Percentiles rank a stretch among this genome's conserved stretches.
These are phyloP conservation scores for Chelonus insularis DNA, from an alignment of 1,140 invertebrate species.

Conservation along the genomic window DNA sequence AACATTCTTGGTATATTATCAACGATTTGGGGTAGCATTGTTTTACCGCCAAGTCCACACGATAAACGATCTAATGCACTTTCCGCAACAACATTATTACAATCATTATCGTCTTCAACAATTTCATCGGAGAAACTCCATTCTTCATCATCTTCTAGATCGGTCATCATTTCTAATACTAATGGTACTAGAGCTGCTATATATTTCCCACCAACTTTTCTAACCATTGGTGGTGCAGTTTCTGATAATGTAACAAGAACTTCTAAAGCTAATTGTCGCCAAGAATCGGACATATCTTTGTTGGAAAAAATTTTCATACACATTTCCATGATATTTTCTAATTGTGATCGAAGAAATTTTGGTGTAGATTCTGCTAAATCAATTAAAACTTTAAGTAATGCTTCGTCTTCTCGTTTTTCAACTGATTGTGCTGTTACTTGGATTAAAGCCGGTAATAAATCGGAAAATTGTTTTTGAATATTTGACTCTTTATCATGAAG, in stretches of 20 bases:
- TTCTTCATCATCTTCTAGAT: slow-evolving; percentile 89
- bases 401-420: slow-evolving; percentile 85
- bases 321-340: slow-evolving; percentile 86
- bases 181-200: slow-evolving; percentile 78
- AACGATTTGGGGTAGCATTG: slow-evolving; percentile 87
- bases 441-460: slow-evolving; percentile 75
- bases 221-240: slow-evolving; percentile 92
- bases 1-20: slow-evolving; percentile 86
- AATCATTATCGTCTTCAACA: slow-evolving; percentile 75
- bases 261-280: slow-evolving; percentile 90
- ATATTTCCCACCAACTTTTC: slow-evolving; percentile 84
- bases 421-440: slow-evolving; percentile 79
- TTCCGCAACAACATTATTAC: slow-evolving; percentile 93
- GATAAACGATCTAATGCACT: slow-evolving; percentile 94
- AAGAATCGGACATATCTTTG: slow-evolving; percentile 76
- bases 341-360: slow-evolving; percentile 86
- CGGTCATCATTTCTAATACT: slow-evolving; percentile 94
- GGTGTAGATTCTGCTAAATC: slow-evolving; percentile 92
- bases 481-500: slow-evolving; percentile 87
- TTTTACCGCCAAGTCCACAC: slow-evolving; percentile 94
- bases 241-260: slow-evolving; percentile 93
- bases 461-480: slow-evolving; percentile 85
- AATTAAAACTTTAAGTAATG: slow-evolving; percentile 86
- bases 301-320: slow-evolving; percentile 79
- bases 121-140: slow-evolving; percentile 73